These are phyloP conservation scores for Origma solitaria DNA, from an alignment of 2,113 vertebrate species.

Conservation along the genomic window DNA sequence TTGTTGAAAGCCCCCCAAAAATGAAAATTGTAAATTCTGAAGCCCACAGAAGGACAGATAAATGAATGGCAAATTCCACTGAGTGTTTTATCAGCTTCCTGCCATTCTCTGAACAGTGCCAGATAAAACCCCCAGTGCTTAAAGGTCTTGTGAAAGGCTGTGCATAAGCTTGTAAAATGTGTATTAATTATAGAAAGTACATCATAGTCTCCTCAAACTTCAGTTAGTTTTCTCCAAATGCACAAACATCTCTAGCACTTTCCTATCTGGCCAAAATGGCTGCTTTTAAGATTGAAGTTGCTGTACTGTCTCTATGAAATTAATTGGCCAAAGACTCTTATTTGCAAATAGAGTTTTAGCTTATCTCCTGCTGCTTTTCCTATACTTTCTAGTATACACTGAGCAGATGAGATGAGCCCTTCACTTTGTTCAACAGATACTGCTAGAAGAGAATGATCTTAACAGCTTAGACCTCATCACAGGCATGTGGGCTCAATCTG, in stretches of 20 bases:
- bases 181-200: constrained; percentile 62
- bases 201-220: constrained; percentile 9
- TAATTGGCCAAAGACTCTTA: neutral
- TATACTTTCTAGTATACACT: neutral
- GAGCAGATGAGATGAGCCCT: neutral
- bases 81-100: constrained; percentile 72
- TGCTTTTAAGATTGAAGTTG: neutral
- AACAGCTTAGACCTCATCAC: neutral
- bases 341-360: neutral
- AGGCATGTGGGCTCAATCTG: neutral
- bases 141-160: constrained; percentile 64
- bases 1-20: constrained; percentile 49
- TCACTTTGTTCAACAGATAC: neutral
- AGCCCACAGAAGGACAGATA: constrained; percentile 74
- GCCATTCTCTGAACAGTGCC: constrained; percentile 40
- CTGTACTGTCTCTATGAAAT: neutral
- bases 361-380: neutral
- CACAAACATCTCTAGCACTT: neutral
- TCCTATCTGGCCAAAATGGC: neutral
- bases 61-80: constrained; percentile 67
- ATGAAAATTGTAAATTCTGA: constrained; percentile 62
- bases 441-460: neutral
- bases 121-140: constrained; percentile 55
- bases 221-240: neutral
- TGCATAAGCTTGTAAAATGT: constrained; percentile 48